A percentile compares a stretch with the other conserved stretches of the same genome.
Evolutionary conservation across 2,797 vertebrate genomes (phyloP).

Genomic region (Brachymystax lenok): DNA sequence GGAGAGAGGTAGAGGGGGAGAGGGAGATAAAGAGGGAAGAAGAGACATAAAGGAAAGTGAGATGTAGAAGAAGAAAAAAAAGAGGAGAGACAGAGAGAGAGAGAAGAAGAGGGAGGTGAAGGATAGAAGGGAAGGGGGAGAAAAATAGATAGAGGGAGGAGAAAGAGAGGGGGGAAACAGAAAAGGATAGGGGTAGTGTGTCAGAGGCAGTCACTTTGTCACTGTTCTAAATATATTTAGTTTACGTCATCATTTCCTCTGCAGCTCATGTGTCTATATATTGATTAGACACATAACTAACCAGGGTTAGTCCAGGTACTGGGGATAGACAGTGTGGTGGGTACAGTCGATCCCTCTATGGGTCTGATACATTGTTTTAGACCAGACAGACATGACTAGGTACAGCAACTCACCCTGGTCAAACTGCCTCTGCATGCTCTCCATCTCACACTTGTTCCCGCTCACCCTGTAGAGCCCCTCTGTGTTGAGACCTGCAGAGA

Average conservation of each 20-base stretch:
- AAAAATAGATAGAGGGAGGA: background rate
- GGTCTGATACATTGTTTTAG: slow-evolving; percentile 18
- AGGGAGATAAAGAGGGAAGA: background rate
- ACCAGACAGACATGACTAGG: slow-evolving; percentile 41
- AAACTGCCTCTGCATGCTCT: slow-evolving; percentile 94
- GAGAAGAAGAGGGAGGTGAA: background rate
- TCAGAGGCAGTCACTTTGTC: slow-evolving; percentile 18
- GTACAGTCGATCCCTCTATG: background rate
- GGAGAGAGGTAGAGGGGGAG: background rate
- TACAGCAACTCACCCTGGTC: slow-evolving; percentile 85
- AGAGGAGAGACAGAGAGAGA: background rate
- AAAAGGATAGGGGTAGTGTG: background rate
- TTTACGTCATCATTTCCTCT: slow-evolving; percentile 43
- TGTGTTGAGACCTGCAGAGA: slow-evolving; percentile 84
- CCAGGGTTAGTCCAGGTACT: slow-evolving; percentile 21
- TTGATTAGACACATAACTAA: slow-evolving; percentile 55
- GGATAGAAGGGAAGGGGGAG: background rate
- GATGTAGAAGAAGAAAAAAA: slow-evolving; percentile 13
- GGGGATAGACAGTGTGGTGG: background rate
- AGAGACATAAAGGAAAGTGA: slow-evolving; percentile 3
- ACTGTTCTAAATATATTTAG: slow-evolving; percentile 30
- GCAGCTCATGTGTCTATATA: slow-evolving; percentile 39
- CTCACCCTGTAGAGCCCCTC: slow-evolving; percentile 96
- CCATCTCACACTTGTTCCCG: slow-evolving; percentile 97
- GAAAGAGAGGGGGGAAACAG: background rate